These are phyloP conservation scores for Zelleria hepariella DNA, from an alignment of 2,888 invertebrate species.

Conservation along the genomic window DNA sequence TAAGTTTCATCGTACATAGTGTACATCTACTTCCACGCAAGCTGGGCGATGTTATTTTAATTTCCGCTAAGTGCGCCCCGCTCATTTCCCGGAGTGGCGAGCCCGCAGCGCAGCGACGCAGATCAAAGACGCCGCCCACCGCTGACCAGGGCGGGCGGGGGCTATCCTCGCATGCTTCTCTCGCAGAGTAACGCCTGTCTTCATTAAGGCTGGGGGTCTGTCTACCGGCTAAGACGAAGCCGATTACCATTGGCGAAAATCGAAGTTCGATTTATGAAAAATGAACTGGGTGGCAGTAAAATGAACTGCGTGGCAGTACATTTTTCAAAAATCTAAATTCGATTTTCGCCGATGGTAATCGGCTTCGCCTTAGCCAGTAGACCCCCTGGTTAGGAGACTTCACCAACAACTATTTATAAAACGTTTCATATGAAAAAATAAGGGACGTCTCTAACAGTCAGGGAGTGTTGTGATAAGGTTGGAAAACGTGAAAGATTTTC, in stretches of 20 bases:
- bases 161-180: slow-evolving; percentile 37
- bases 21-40: not conserved
- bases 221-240: too few species aligned
- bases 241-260: too few species aligned
- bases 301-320: too few species aligned
- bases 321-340: too few species aligned
- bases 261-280: too few species aligned
- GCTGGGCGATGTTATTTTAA: not conserved
- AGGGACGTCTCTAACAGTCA: not conserved
- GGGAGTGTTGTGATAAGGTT: not conserved
- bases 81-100: not conserved
- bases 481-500: not conserved
- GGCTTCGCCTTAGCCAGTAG: too few species aligned
- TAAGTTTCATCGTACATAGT: too few species aligned
- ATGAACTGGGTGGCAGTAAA: too few species aligned
- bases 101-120: not conserved
- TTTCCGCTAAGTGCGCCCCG: not conserved
- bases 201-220: not conserved
- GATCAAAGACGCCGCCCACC: slow-evolving; percentile 13
- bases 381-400: too few species aligned
- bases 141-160: slow-evolving; percentile 28
- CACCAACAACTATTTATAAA: not conserved
- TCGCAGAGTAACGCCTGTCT: slow-evolving; percentile 17
- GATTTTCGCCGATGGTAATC: too few species aligned
- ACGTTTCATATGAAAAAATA: not conserved